These are phyloP conservation scores for Phymatocera aterrima DNA, from an alignment of 2,888 invertebrate genomes.

Conservation along the genomic window DNA sequence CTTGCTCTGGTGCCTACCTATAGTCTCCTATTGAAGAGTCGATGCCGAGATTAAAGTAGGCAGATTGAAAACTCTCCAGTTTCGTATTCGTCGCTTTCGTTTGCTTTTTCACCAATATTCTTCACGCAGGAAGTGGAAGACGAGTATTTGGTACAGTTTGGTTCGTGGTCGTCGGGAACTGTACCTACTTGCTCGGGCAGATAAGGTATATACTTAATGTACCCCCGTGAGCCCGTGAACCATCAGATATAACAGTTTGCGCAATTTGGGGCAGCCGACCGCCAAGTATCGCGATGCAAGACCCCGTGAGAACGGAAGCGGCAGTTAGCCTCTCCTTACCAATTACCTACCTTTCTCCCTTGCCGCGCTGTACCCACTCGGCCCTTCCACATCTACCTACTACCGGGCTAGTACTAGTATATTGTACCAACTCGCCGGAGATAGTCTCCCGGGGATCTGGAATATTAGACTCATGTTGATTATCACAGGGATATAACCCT, in stretches of 20 bases:
- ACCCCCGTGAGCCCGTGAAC: too few relatives aligned
- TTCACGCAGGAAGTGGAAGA: neutral
- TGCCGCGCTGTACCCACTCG: slow-evolving; percentile 30
- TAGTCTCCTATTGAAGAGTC: too few relatives aligned
- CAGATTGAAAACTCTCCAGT: neutral
- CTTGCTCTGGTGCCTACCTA: neutral
- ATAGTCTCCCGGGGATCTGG: neutral
- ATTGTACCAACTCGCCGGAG: slow-evolving; percentile 23
- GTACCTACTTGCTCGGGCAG: neutral
- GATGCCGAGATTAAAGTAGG: neutral
- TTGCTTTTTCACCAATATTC: too few relatives aligned
- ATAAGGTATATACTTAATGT: neutral
- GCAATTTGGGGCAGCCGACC: slow-evolving; percentile 40
- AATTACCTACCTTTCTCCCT: slow-evolving; percentile 40
- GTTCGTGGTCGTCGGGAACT: neutral
- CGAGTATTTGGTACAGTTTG: neutral
- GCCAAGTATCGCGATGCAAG: slow-evolving; percentile 25
- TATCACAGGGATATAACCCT: neutral
- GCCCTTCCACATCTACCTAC: neutral
- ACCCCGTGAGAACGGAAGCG: slow-evolving; percentile 41
- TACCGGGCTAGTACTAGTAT: neutral
- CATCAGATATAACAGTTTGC: slow-evolving; percentile 37
- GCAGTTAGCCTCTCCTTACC: slow-evolving; percentile 44
- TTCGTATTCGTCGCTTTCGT: neutral
- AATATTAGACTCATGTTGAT: slow-evolving; percentile 35